Percentiles rank a stretch among this genome's conserved stretches.
Evolutionary conservation across 2,888 invertebrate genomes (phyloP).

Genomic region (Spisula solida): DNA sequence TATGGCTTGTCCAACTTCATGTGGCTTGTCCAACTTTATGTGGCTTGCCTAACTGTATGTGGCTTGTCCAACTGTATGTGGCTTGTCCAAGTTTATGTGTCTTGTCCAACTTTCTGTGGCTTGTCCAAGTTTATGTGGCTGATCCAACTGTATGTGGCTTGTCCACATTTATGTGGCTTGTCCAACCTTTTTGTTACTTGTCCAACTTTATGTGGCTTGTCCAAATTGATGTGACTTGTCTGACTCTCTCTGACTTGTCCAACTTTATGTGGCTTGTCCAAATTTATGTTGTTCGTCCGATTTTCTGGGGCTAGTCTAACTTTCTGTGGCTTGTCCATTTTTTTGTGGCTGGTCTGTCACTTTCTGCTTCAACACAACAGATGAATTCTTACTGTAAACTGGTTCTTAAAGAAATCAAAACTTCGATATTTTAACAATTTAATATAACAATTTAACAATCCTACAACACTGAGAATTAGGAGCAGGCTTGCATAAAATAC

Average conservation of each 20-base stretch:
- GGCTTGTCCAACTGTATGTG: background rate
- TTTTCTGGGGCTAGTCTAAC: background rate
- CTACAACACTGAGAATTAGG: background rate
- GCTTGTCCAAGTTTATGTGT: background rate
- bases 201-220: background rate
- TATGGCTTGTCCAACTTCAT: background rate
- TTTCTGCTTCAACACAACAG: background rate
- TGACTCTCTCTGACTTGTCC: background rate
- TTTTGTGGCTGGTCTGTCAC: background rate
- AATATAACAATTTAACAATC: background rate
- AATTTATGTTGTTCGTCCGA: background rate
- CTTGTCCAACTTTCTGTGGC: background rate
- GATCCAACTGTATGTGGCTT: background rate
- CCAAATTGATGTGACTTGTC: background rate
- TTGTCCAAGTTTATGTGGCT: background rate
- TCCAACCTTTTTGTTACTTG: background rate
- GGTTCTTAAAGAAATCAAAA: background rate
- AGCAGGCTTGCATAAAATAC: slow-evolving; percentile 22
- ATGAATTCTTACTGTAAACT: background rate
- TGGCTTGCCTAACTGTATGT: background rate
- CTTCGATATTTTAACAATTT: background rate
- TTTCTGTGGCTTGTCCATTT: background rate
- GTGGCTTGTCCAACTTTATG: background rate
- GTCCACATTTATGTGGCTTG: background rate
- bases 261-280: background rate